Conservation (phyloP, 2,797 vertebrate species). For the Sciurus vulgaris region DNA sequence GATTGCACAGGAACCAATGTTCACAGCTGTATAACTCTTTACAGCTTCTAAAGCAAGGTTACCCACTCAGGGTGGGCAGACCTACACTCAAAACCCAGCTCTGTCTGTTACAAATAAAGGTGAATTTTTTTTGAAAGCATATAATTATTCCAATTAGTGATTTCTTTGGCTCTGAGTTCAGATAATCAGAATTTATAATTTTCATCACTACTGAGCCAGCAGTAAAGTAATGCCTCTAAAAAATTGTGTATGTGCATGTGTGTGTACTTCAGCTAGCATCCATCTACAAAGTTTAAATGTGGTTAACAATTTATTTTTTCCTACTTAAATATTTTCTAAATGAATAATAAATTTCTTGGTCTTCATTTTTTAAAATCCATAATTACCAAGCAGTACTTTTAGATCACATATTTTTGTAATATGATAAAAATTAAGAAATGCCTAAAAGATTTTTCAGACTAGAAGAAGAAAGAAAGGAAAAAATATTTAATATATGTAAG, state of each 20-base stretch:
- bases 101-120: neutral
- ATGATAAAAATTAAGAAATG: slow-evolving; percentile 59
- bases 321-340: slow-evolving; percentile 44
- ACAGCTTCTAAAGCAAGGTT: neutral
- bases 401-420: neutral
- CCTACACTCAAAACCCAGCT: neutral
- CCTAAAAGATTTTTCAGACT: neutral
- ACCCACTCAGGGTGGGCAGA: neutral
- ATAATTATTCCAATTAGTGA: neutral
- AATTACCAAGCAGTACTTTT: slow-evolving; percentile 46
- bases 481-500: neutral
- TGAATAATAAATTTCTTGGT: slow-evolving; percentile 18
- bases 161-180: slow-evolving; percentile 3
- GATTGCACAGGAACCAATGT: neutral
- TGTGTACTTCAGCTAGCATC: neutral
- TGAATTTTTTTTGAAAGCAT: slow-evolving; percentile 7
- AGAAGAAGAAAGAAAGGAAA: neutral
- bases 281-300: slow-evolving; percentile 47
- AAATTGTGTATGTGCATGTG: neutral
- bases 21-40: neutral
- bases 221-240: slow-evolving; percentile 28
- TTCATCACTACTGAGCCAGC: neutral
- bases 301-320: neutral
- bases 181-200: slow-evolving; percentile 35
- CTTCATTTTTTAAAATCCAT: slow-evolving; percentile 34